Conservation (phyloP, 2,113 vertebrate species). For the Porphyrio hochstetteri region DNA sequence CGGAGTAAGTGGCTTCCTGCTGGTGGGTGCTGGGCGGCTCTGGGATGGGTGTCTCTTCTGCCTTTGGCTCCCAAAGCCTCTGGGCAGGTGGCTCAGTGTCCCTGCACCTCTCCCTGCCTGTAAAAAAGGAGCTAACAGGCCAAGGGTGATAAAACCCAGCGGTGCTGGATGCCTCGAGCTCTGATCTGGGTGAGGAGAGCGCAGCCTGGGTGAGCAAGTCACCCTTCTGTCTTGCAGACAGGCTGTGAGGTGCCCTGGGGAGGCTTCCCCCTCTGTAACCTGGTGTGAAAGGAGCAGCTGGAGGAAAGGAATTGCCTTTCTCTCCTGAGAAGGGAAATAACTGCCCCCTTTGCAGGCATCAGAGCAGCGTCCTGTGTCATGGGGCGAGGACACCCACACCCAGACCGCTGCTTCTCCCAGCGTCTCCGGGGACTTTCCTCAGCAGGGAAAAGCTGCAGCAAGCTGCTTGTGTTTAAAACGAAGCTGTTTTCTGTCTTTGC, state of each 20-base stretch:
- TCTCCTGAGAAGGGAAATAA: neutral
- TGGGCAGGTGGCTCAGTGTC: neutral
- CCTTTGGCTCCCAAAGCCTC: neutral
- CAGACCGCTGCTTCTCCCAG: neutral
- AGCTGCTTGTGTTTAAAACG: neutral
- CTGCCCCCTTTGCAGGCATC: neutral
- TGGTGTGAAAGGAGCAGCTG: neutral
- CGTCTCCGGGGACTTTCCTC: neutral
- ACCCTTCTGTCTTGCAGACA: neutral
- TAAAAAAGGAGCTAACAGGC: neutral
- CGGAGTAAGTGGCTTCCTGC: constrained; percentile 80
- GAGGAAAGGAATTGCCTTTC: neutral
- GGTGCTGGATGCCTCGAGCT: neutral
- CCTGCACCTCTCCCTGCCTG: neutral
- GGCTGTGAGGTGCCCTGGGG: neutral
- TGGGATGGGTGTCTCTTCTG: rapidly evolving
- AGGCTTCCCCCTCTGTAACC: neutral
- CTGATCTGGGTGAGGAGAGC: rapidly evolving
- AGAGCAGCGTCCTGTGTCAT: neutral
- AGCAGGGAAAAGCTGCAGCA: neutral
- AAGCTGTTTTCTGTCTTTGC: neutral
- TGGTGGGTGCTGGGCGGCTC: neutral
- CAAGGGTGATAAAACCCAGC: too few relatives aligned
- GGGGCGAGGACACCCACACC: neutral
- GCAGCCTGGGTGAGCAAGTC: neutral